Conservation (phyloP, 2,113 vertebrate species). For the Notechis scutatus region DNA sequence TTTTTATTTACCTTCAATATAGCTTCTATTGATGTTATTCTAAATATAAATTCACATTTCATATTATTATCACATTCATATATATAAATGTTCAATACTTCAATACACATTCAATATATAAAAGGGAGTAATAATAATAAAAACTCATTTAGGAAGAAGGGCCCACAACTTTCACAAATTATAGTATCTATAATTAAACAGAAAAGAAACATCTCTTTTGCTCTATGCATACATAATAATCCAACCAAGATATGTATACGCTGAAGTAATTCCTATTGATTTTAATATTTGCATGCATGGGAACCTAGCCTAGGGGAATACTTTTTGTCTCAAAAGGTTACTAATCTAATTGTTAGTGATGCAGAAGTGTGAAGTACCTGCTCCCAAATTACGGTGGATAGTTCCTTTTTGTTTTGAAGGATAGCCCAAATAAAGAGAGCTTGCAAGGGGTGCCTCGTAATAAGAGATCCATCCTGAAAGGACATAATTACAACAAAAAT, state of each 20-base stretch:
- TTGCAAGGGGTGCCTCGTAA: constrained; percentile 77
- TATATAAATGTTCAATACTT: no score
- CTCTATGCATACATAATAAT: background rate
- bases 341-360: background rate
- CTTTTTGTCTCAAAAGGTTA: background rate
- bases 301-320: background rate
- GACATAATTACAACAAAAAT: constrained; percentile 2
- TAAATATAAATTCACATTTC: background rate
- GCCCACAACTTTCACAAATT: background rate
- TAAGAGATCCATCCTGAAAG: constrained; percentile 71
- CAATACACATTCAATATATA: no score
- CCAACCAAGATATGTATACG: background rate
- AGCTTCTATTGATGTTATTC: background rate
- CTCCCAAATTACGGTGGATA: constrained; percentile 92
- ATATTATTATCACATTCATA: background rate
- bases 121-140: background rate
- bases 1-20: background rate
- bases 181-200: no score
- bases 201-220: background rate
- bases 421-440: constrained; percentile 97
- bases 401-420: constrained; percentile 87
- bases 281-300: background rate
- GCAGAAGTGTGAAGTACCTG: constrained; percentile 72
- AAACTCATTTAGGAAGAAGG: background rate
- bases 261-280: background rate